Evolutionary conservation across 2,113 vertebrate species (phyloP).

Genomic region (Dipodomys merriami): DNA sequence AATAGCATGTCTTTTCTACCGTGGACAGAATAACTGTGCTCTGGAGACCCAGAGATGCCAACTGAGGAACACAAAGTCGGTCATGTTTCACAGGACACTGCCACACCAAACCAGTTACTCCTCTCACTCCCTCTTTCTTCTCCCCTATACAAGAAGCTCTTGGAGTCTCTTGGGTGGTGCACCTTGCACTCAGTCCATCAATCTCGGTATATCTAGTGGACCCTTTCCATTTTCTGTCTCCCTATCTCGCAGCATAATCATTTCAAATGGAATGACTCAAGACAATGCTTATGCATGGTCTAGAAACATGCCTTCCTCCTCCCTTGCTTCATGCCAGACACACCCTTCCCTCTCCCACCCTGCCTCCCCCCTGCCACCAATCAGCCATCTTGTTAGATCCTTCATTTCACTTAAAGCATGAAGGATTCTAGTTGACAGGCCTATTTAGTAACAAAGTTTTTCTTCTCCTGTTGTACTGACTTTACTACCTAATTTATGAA

Average conservation of each 20-base stretch:
- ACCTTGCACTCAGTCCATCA: not conserved
- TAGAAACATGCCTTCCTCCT: not conserved
- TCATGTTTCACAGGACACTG: not conserved
- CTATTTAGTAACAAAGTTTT: not conserved
- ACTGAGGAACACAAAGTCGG: not conserved
- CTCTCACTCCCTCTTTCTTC: not conserved
- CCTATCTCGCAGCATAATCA: not conserved
- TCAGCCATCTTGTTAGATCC: not conserved
- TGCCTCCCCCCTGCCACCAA: not conserved
- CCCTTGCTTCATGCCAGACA: not conserved
- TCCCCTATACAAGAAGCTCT: not conserved
- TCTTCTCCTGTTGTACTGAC: not conserved
- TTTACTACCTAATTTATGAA: not conserved
- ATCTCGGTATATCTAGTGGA: not conserved
- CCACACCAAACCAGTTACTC: not conserved
- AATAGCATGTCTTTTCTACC: not conserved
- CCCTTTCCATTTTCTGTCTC: not conserved
- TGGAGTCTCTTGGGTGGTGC: not conserved
- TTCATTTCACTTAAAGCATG: not conserved
- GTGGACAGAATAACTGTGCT: not conserved
- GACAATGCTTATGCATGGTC: not conserved
- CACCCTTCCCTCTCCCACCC: fast-evolving
- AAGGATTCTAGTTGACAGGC: not conserved
- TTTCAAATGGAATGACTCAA: not conserved
- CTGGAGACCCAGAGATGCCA: not conserved